Conservation (phyloP, 2,888 invertebrate genomes). For the Bruchidius siliquastri region DNA sequence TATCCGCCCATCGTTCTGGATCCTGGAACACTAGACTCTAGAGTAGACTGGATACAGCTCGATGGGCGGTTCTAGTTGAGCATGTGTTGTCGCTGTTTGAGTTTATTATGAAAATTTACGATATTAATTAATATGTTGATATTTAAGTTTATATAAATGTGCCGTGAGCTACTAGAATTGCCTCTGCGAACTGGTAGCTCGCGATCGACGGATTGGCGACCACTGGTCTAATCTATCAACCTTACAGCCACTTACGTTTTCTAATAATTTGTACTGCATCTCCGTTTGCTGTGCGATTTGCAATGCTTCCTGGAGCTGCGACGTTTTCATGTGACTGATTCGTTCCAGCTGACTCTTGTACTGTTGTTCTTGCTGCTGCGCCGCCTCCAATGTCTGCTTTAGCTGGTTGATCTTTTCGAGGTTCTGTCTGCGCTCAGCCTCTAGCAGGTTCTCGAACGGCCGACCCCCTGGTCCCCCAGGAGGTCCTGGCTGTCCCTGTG, state of each 20-base stretch:
- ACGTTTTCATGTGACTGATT: constrained; percentile 58
- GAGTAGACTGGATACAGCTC: too few species aligned
- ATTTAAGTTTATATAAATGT: too few species aligned
- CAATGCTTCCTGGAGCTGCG: constrained; percentile 59
- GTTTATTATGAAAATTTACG: too few species aligned
- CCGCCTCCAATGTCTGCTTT: constrained; percentile 73
- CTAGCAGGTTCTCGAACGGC: constrained; percentile 55
- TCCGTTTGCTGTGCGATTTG: constrained; percentile 77
- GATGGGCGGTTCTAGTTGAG: too few species aligned
- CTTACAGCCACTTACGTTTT: constrained; percentile 40
- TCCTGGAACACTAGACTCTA: too few species aligned
- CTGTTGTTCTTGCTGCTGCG: constrained; percentile 73
- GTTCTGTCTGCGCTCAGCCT: constrained; percentile 73
- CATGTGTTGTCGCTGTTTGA: too few species aligned
- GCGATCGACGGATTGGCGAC: too few species aligned
- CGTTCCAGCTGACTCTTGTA: constrained; percentile 74
- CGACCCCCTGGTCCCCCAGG: constrained; percentile 24
- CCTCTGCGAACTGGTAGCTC: too few species aligned
- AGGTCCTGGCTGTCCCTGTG: not conserved
- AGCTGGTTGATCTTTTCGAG: constrained; percentile 71
- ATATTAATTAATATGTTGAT: too few species aligned
- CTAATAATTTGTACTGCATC: constrained; percentile 71
- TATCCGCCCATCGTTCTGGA: too few species aligned
- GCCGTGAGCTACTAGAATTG: too few species aligned
- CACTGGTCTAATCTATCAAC: too few species aligned